A percentile compares a stretch with the other conserved stretches of the same genome.
phyloP scores from a whole-genome alignment of 2,797 vertebrate species.

The Coranthus polyacanthus region DNA sequence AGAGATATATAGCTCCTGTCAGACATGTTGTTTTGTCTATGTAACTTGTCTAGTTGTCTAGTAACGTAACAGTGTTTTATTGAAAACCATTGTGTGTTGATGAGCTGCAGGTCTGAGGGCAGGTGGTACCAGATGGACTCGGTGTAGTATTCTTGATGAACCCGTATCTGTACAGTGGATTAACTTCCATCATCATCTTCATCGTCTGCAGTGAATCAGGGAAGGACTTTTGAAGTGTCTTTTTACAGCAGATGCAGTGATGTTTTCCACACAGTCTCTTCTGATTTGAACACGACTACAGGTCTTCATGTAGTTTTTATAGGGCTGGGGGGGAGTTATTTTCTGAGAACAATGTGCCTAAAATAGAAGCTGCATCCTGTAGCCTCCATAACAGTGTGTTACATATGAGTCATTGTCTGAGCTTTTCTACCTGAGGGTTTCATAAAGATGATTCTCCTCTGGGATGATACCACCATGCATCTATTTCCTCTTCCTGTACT shows the following conservation, averaged over 20 bases:
- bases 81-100: too few relatives aligned
- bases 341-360: slow-evolving; percentile 28
- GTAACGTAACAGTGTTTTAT: too few relatives aligned
- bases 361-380: slow-evolving; percentile 68
- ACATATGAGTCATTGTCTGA: slow-evolving; percentile 62
- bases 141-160: slow-evolving; percentile 55
- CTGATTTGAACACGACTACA: slow-evolving; percentile 1
- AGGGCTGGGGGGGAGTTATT: slow-evolving; percentile 17
- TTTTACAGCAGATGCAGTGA: too few relatives aligned
- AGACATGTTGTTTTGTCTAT: too few relatives aligned
- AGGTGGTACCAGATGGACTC: slow-evolving; percentile 60
- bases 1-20: too few relatives aligned
- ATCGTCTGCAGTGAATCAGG: slow-evolving; percentile 22
- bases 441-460: slow-evolving; percentile 68
- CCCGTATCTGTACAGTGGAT: slow-evolving; percentile 22
- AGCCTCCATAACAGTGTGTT: slow-evolving; percentile 50
- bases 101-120: slow-evolving; percentile 35
- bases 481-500: slow-evolving; percentile 55
- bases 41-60: too few relatives aligned
- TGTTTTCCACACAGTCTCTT: too few relatives aligned
- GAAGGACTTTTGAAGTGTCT: too few relatives aligned
- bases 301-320: slow-evolving; percentile 28
- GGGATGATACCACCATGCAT: slow-evolving; percentile 60
- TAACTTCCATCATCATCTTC: slow-evolving; percentile 35
- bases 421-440: slow-evolving; percentile 67